Conservation (phyloP, 2,888 invertebrate genomes). For the Choreutis nemorana region DNA sequence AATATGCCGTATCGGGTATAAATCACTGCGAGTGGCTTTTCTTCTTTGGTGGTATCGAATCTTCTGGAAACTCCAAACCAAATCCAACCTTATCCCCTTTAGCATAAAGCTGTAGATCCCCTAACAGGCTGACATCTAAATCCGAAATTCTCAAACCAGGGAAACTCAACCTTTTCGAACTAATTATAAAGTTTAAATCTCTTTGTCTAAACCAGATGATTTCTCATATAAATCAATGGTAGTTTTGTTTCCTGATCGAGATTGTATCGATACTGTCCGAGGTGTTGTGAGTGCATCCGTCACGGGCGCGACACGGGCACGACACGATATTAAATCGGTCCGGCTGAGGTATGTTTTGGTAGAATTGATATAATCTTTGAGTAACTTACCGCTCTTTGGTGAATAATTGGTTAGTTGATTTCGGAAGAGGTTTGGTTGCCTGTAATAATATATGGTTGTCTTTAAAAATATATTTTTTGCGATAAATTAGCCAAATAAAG, state of each 20-base stretch:
- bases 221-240: conserved; percentile 44
- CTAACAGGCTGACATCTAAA: neutral
- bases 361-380: too few species aligned
- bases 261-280: conserved; percentile 28
- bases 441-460: too few species aligned
- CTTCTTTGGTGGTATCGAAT: conserved; percentile 50
- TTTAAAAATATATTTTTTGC: too few species aligned
- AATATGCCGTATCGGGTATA: conserved; percentile 60
- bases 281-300: conserved; percentile 17
- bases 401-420: too few species aligned
- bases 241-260: conserved; percentile 26
- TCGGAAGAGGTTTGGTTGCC: too few species aligned
- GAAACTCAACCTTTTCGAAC: conserved; percentile 11
- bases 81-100: conserved; percentile 5
- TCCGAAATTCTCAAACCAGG: neutral
- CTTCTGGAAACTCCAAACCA: neutral
- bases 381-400: too few species aligned
- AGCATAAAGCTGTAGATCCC: conserved; percentile 3
- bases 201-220: conserved; percentile 11
- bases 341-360: too few species aligned
- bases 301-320: too few species aligned
- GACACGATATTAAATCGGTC: too few species aligned
- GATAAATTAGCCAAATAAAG: too few species aligned
- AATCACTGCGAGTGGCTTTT: conserved; percentile 60
- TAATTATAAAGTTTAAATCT: conserved; percentile 15